A percentile compares a stretch with the other conserved stretches of the same genome.
Conservation (phyloP, 2,113 vertebrate species). For the Sarotherodon lohbergeri region DNA sequence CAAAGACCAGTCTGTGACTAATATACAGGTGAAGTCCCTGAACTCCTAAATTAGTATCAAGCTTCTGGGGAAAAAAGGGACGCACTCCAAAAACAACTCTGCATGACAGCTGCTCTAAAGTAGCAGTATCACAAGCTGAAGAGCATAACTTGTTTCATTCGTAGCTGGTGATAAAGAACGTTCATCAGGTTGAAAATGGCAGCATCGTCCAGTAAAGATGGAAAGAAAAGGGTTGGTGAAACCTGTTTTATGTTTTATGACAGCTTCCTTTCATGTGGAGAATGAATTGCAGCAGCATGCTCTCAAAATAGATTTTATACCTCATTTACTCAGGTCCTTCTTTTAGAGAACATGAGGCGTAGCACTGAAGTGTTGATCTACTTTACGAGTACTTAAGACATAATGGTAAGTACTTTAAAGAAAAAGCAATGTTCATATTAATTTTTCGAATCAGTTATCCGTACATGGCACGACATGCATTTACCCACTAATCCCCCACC, state of each 20-base stretch:
- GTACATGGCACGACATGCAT: conserved; percentile 24
- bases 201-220: not conserved
- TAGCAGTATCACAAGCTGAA: not conserved
- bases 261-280: not conserved
- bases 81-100: not conserved
- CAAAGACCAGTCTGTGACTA: not conserved
- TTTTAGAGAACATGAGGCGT: not conserved
- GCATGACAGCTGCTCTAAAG: not conserved
- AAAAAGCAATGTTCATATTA: not conserved
- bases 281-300: not conserved
- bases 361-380: not conserved
- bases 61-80: not conserved
- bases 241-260: not conserved
- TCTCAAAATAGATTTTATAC: not conserved
- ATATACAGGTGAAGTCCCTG: not conserved
- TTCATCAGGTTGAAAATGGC: not conserved
- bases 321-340: conserved; percentile 9
- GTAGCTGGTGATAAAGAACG: not conserved
- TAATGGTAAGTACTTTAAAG: not conserved
- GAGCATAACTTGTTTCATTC: not conserved
- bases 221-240: not conserved
- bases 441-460: conserved; percentile 1
- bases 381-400: not conserved
- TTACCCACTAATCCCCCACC: not conserved
- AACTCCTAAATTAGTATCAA: not conserved